Evolutionary conservation across 2,113 vertebrate species (phyloP).

Genomic region (Hippocampus mohnikei): DNA sequence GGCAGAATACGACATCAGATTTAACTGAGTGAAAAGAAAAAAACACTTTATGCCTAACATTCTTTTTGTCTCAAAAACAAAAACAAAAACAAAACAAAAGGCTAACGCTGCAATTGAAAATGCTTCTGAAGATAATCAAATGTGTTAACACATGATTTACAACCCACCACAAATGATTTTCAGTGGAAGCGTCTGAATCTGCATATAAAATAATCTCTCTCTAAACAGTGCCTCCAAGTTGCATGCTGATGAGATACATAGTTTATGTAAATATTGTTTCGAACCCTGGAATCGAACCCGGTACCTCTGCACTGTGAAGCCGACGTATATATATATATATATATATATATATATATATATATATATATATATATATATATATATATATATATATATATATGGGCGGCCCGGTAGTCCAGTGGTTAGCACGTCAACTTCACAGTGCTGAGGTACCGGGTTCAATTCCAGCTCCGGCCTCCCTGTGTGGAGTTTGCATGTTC

Average conservation of each 20-base stretch:
- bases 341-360: too few relatives aligned
- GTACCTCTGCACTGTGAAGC: too few relatives aligned
- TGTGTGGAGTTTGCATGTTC: too few relatives aligned
- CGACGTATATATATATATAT: too few relatives aligned
- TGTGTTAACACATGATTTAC: slow-evolving; percentile 32
- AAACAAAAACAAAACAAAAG: neutral
- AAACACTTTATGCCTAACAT: neutral
- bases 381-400: too few relatives aligned
- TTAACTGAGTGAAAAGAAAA: neutral
- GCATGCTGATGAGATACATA: neutral
- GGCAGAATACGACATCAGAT: neutral
- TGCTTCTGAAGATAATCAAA: slow-evolving; percentile 24
- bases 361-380: too few relatives aligned
- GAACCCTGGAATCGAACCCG: too few relatives aligned
- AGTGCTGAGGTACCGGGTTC: too few relatives aligned
- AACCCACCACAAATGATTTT: neutral
- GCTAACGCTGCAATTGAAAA: slow-evolving; percentile 16
- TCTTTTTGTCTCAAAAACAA: neutral
- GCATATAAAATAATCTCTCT: slow-evolving; percentile 12
- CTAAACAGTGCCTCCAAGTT: slow-evolving; percentile 4
- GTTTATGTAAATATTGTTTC: slow-evolving; percentile 20
- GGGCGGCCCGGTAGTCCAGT: too few relatives aligned
- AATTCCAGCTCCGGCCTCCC: too few relatives aligned
- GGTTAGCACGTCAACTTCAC: too few relatives aligned
- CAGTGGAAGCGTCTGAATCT: slow-evolving; percentile 3